Evolutionary conservation across 2,113 vertebrate genomes (phyloP), one percentile per base, ranked within the genome.

Genomic region (Athene noctua): DNA sequence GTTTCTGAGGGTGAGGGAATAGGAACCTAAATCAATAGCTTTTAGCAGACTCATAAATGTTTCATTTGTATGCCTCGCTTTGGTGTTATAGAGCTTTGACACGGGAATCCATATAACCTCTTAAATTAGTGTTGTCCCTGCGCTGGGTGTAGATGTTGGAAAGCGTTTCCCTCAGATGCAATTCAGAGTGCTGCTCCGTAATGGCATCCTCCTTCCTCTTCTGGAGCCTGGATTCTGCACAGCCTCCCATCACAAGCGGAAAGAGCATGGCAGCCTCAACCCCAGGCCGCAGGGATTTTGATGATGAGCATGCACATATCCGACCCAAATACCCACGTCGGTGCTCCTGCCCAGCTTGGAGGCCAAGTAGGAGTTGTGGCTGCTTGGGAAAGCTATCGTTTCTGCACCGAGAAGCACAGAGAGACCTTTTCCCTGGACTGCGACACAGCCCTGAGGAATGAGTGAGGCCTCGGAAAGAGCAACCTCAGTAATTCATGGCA

Each of bases 21-120:
- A 75, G 80, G 58, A 93, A 75, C 62, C 46, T 79, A 81, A 88
- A 87, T 96, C 96, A 20, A 86, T 97, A 94, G 92, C 95, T 96
- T 96, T 96, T 62, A 88, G 92, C 62, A 88, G 91, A 54, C 72
- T 95, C 91, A 94, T 92, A 67, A 91, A 91, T 91, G 27, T 94
- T 96, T 93, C 26, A 77, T 94, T 83, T 72, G 86, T 86, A 67
- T 92, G 92, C 19, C 62, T 92, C 5, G 7, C 42, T 86, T 80
- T 1, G 1, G 25, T 2, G 0, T 57, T 86, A 25, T 1, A 75
- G 52, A 49, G 59, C 54, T 46, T 59, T 71, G 80, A 54, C 72
- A 29, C 3, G 15, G 52, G 42, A 92, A 92, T 96, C 88, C 71
- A 57, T 89, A 92, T 65, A 77, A 73, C 68, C 81, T 70, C 29